Evolutionary conservation across 1,140 invertebrate genomes (phyloP), one percentile per base, ranked within the genome.

Genomic region (Rhizoglyphus robini): DNA sequence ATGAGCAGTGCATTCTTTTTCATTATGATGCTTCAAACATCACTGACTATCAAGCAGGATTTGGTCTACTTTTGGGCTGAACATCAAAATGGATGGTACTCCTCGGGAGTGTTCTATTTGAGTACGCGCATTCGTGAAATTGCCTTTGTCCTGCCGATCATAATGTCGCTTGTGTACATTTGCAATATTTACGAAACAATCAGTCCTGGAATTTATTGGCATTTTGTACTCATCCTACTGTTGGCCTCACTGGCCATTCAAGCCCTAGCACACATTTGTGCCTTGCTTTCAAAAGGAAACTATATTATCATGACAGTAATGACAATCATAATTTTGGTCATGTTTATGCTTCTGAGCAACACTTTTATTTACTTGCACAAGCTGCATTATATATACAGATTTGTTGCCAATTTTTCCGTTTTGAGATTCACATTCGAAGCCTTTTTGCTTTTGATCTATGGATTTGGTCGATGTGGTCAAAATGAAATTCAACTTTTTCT

Each of bases 391-490:
- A 25, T 51, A 1, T 48, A 23, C 29, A 3, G 36, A 57, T 64
- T 30, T 30, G 23, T 64, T 18, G 23, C 38, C 2, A 64, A 64
- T 57, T 51, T 64, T 48, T 13, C 63, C n/a, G n/a, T 30, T 20
- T 8, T 30, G 18, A 2, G 46, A 38, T 48, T 51, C 18, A 18
- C 23, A 11, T 54, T 49, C 2, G 63, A 64, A 64, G 41, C 2
- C 27, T 23, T 64, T 23, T 18, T 64, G 8, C 20, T 64, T 27
- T 38, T 64, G 41, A 25, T 27, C 18, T 64, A 64, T 57, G 63
- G 63, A n/a, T 64, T 64, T 54, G 47, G 27, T 34, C 47, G 63
- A 13, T 64, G 63, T 57, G 11, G 41, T 27, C 15, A 18, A 23
- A 64, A 48, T 49, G 63, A 64, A 30, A 20, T 64, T 20, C 46